Percentiles rank a stretch among this genome's conserved stretches.
These are phyloP conservation scores for Lamprologus speciosus DNA, from an alignment of 2,113 vertebrate species.

Conservation along the genomic window DNA sequence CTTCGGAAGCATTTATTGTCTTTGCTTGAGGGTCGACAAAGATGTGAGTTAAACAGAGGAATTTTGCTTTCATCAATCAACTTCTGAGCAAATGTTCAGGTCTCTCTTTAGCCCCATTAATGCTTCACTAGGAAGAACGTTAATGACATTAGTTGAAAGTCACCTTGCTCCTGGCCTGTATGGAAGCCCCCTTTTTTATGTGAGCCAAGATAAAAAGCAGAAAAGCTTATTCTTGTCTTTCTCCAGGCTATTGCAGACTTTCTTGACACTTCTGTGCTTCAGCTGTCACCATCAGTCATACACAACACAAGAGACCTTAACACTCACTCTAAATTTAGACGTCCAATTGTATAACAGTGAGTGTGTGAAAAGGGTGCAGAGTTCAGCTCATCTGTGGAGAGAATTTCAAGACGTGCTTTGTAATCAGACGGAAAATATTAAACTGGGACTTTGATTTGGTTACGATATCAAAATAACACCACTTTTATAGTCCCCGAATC, in stretches of 20 bases:
- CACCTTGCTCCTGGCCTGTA: conserved; percentile 17
- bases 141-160: conserved; percentile 30
- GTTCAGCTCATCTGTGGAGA: background rate
- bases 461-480: background rate
- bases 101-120: conserved; percentile 31
- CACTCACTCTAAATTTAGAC: conserved; percentile 41
- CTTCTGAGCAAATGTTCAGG: background rate
- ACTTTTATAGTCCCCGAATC: background rate
- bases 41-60: background rate
- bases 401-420: background rate
- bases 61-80: conserved; percentile 24
- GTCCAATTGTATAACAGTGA: conserved; percentile 11
- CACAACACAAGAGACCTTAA: conserved; percentile 32
- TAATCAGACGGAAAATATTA: background rate
- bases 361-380: background rate
- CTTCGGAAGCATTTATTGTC: background rate
- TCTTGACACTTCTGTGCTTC: conserved; percentile 30
- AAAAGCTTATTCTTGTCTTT: background rate
- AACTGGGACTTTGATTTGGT: background rate
- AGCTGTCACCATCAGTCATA: conserved; percentile 45
- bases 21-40: conserved; percentile 1
- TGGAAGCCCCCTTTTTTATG: background rate
- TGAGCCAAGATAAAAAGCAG: background rate
- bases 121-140: background rate
- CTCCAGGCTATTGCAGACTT: background rate